Percentiles rank a stretch among this genome's conserved stretches.
Conservation (phyloP, 1,140 invertebrate species). For the Luehdorfia chinensis region DNA sequence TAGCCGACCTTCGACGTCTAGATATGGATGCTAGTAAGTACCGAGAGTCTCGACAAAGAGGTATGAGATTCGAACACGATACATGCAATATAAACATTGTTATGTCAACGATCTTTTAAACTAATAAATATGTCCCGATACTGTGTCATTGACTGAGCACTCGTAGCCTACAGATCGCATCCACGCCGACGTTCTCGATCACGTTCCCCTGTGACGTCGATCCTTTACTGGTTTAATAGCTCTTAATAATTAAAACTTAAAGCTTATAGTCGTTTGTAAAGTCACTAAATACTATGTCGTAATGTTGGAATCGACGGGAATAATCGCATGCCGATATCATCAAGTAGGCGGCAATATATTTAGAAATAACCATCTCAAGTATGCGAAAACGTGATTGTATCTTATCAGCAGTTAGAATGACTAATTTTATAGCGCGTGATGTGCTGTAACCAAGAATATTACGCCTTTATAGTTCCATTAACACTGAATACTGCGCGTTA, state of each 20-base stretch:
- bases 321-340: constrained; percentile 35
- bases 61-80: constrained; percentile 32
- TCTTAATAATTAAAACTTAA: not conserved
- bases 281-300: too few relatives aligned
- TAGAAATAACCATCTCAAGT: constrained; percentile 36
- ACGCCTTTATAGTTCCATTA: constrained; percentile 3
- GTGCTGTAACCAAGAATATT: constrained; percentile 22
- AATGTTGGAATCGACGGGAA: constrained; percentile 17
- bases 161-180: constrained; percentile 22
- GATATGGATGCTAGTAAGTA: constrained; percentile 62
- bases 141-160: constrained; percentile 26
- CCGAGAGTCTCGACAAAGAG: constrained; percentile 44
- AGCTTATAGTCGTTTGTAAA: constrained; percentile 16
- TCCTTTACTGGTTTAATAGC: constrained; percentile 19
- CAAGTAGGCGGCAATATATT: constrained; percentile 39
- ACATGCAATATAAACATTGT: constrained; percentile 19
- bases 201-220: constrained; percentile 18
- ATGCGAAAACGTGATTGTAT: constrained; percentile 35
- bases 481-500: too few relatives aligned
- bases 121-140: constrained; percentile 15
- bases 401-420: constrained; percentile 36
- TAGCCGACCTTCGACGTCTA: constrained; percentile 67
- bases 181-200: constrained; percentile 23
- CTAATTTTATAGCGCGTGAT: constrained; percentile 40
- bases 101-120: constrained; percentile 18